Percentiles rank a stretch among this genome's conserved stretches.
Evolutionary conservation across 2,113 vertebrate genomes (phyloP).

Genomic region (Podarcis cretensis): DNA sequence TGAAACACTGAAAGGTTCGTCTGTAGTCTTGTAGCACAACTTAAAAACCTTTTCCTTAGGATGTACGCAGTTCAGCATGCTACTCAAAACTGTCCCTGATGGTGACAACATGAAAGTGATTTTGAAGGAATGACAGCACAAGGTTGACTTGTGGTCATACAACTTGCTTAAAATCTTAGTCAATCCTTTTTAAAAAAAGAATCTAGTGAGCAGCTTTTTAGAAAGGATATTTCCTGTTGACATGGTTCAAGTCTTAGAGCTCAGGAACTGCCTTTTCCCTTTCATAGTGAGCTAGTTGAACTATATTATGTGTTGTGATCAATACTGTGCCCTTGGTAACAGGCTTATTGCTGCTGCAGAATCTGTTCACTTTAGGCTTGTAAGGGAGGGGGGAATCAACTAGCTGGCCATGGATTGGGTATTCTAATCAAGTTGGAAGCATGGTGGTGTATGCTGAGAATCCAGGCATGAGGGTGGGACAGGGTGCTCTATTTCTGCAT

Average conservation of each 20-base stretch:
- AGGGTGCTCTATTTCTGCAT: conserved; percentile 33
- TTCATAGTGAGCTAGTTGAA: conserved; percentile 57
- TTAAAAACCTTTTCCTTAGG: not conserved
- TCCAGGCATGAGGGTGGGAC: not conserved
- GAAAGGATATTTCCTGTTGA: not conserved
- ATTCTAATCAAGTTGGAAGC: conserved; percentile 65
- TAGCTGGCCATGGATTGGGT: conserved; percentile 68
- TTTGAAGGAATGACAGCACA: not conserved
- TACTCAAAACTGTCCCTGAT: not conserved
- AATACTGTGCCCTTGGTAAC: conserved; percentile 82
- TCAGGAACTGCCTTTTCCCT: conserved; percentile 31
- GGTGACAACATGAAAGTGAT: not conserved
- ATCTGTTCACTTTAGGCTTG: conserved; percentile 76
- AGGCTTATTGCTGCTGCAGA: conserved; percentile 75
- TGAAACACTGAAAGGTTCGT: no score
- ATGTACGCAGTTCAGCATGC: accelerated
- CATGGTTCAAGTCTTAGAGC: not conserved
- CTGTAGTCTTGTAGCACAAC: not conserved
- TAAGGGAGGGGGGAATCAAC: conserved; percentile 59
- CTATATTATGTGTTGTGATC: conserved; percentile 71
- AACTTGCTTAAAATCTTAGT: not conserved
- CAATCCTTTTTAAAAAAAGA: not conserved
- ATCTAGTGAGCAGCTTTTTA: not conserved
- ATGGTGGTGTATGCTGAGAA: conserved; percentile 55
- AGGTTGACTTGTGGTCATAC: not conserved